phyloP scores from a whole-genome alignment of 2,888 invertebrate genomes.

The Tipula helvola region DNA sequence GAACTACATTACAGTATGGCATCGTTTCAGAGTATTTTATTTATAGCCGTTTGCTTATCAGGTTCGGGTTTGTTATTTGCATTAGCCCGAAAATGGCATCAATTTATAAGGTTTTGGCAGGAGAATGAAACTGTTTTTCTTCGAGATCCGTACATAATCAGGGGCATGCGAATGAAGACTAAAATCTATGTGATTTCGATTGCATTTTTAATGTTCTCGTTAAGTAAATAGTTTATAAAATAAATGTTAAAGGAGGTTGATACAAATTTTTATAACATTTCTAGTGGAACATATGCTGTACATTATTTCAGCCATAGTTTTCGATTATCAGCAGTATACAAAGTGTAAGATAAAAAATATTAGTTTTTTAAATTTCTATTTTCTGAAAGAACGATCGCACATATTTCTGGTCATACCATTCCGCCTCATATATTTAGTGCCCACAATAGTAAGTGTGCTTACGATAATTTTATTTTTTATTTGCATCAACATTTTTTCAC shows the following conservation, averaged over 20 bases:
- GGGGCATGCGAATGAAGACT: not conserved
- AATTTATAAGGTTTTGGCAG: not conserved
- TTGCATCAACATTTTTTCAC: not conserved
- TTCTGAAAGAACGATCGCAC: slow-evolving; percentile 25
- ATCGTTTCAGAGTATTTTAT: not conserved
- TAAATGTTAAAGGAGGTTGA: not conserved
- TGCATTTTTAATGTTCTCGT: not conserved
- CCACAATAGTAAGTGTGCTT: not conserved
- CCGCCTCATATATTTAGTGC: not conserved
- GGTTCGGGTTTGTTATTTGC: not conserved
- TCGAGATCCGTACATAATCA: not conserved
- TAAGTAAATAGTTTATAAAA: not conserved
- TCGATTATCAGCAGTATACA: slow-evolving; percentile 25
- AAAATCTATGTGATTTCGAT: not conserved
- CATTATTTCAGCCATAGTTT: slow-evolving; percentile 23
- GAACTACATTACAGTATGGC: not conserved
- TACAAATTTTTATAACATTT: not conserved
- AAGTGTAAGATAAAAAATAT: slow-evolving; percentile 27
- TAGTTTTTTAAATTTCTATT: slow-evolving; percentile 27
- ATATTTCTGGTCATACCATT: slow-evolving; percentile 25
- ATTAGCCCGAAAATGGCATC: not conserved
- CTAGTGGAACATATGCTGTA: slow-evolving; percentile 23
- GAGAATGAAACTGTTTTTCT: not conserved
- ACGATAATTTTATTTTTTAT: not conserved
- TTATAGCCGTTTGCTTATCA: not conserved